Evolutionary conservation across 2,113 vertebrate species (phyloP).

Genomic region (Corythoichthys intestinalis): DNA sequence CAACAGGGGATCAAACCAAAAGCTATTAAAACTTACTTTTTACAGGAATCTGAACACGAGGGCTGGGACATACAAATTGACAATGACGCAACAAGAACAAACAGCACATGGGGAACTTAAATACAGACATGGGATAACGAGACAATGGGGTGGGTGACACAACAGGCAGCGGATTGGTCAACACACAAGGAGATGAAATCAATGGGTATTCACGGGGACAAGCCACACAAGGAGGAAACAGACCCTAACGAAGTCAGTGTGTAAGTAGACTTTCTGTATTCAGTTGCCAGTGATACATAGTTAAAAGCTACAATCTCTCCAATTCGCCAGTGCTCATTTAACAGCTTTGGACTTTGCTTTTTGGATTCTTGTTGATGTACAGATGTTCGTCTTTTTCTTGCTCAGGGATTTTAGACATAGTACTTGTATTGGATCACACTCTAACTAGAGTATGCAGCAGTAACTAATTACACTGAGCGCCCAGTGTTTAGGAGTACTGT

Average conservation of each 20-base stretch:
- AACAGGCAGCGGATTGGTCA: too few relatives aligned
- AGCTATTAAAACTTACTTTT: too few relatives aligned
- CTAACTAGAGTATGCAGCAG: background rate
- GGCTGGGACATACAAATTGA: too few relatives aligned
- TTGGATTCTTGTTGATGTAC: background rate
- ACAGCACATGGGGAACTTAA: too few relatives aligned
- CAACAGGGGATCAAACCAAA: too few relatives aligned
- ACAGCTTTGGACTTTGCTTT: background rate
- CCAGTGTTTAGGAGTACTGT: background rate
- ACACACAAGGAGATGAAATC: too few relatives aligned
- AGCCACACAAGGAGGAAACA: too few relatives aligned
- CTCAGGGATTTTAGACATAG: background rate
- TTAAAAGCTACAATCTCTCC: background rate
- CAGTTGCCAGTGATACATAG: background rate
- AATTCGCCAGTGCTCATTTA: background rate
- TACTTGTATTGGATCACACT: background rate
- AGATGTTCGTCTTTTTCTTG: background rate
- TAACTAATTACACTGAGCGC: background rate
- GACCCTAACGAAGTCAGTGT: background rate
- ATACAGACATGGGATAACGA: too few relatives aligned
- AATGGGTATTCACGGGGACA: too few relatives aligned
- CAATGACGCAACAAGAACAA: too few relatives aligned
- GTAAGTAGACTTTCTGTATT: background rate
- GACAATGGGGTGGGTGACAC: too few relatives aligned
- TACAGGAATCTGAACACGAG: too few relatives aligned